phyloP scores from a whole-genome alignment of 2,113 vertebrate species.

The Oryzias javanicus region DNA sequence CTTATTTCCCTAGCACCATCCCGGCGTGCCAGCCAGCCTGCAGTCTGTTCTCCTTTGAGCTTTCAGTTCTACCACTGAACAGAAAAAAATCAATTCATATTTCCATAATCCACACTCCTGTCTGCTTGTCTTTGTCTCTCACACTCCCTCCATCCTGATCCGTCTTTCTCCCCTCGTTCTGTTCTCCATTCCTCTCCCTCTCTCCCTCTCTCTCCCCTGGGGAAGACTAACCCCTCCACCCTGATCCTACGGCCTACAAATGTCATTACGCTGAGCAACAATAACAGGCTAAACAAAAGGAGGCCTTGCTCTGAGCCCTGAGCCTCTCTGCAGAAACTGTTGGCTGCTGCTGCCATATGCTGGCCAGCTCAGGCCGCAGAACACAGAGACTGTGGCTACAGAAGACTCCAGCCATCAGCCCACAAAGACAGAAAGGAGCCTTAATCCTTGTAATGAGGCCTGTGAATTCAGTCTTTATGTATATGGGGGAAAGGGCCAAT shows the following conservation, averaged over 20 bases:
- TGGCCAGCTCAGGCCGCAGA: slow-evolving; percentile 77
- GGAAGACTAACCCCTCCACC: slow-evolving; percentile 94
- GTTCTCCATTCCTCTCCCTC: slow-evolving; percentile 21
- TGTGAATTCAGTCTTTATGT: slow-evolving; percentile 75
- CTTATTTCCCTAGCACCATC: slow-evolving; percentile 82
- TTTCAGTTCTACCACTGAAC: slow-evolving; percentile 83
- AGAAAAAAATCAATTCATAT: slow-evolving; percentile 98
- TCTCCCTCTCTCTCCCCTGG: slow-evolving; percentile 82
- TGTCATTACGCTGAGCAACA: slow-evolving; percentile 95
- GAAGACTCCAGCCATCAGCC: slow-evolving; percentile 70
- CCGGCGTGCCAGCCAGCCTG: slow-evolving; percentile 83
- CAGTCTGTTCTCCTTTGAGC: slow-evolving; percentile 90
- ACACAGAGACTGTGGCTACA: slow-evolving; percentile 55
- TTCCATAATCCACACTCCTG: slow-evolving; percentile 99
- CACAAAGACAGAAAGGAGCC: slow-evolving; percentile 78
- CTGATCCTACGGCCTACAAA: slow-evolving; percentile 92
- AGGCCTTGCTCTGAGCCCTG: slow-evolving; percentile 73
- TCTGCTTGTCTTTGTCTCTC: slow-evolving; percentile 73
- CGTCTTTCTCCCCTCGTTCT: slow-evolving; percentile 24
- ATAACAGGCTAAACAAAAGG: slow-evolving; percentile 96
- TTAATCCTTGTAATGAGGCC: slow-evolving; percentile 76
- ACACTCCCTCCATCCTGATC: slow-evolving; percentile 27
- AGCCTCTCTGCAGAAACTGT: slow-evolving; percentile 79
- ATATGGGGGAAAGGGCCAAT: slow-evolving; percentile 71
- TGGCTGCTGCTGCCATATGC: slow-evolving; percentile 92